These are phyloP conservation scores for Radopholus similis DNA, from an alignment of 1,140 invertebrate genomes.

Conservation along the genomic window DNA sequence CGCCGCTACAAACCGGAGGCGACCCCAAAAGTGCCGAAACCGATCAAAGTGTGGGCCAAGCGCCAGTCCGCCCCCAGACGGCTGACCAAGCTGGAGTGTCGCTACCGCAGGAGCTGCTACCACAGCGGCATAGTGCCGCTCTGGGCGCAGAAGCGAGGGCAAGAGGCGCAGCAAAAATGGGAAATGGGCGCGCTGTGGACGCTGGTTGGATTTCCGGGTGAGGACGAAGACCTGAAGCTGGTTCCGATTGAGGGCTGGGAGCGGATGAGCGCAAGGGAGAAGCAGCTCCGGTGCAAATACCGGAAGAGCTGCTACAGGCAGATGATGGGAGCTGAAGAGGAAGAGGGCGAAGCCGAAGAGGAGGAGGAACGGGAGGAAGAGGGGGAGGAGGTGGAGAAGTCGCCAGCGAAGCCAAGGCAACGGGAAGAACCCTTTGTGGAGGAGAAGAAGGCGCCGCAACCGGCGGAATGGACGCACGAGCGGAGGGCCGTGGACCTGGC, in stretches of 20 bases:
- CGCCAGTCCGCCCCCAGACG: too few relatives aligned
- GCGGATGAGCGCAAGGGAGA: background rate
- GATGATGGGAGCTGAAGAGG: background rate
- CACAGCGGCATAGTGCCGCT: background rate
- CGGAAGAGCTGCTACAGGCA: constrained; percentile 25
- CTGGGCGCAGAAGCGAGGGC: background rate
- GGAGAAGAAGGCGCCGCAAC: background rate
- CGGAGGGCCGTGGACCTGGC: background rate
- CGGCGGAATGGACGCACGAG: background rate
- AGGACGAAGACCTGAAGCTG: background rate
- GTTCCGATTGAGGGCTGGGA: background rate
- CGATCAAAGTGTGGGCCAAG: too few relatives aligned
- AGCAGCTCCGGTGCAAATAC: constrained; percentile 22
- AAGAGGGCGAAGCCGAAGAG: background rate
- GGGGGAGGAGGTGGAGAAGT: background rate
- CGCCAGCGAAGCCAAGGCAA: background rate
- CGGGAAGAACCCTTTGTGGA: too few relatives aligned
- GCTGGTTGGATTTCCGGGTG: background rate
- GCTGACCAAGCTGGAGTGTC: constrained; percentile 24
- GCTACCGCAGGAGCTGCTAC: constrained; percentile 35
- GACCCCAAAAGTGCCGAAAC: too few relatives aligned
- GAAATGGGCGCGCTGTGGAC: background rate
- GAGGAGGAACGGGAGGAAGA: background rate
- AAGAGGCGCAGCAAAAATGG: background rate
- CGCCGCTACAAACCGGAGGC: too few relatives aligned